Evolutionary conservation across 2,888 invertebrate species (phyloP).

Genomic region (Lasius platythorax): DNA sequence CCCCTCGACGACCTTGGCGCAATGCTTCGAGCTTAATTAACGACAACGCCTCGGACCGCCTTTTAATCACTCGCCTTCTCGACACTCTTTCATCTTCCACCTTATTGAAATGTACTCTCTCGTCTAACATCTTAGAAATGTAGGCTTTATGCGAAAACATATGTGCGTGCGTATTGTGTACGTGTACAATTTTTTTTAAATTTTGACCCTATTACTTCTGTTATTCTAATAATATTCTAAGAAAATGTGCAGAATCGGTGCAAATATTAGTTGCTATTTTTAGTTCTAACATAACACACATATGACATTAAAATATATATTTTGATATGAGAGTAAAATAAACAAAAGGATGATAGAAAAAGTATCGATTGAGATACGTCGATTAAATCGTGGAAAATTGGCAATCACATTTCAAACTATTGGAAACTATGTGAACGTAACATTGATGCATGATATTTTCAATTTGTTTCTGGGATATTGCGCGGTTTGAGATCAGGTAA

Average conservation of each 20-base stretch:
- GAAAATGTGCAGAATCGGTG: no score
- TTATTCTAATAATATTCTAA: no score
- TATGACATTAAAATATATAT: no score
- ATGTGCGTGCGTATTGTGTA: no score
- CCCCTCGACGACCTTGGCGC: background rate
- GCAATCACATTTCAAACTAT: no score
- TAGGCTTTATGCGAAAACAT: background rate
- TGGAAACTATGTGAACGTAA: background rate
- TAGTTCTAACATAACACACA: no score
- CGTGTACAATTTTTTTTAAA: no score
- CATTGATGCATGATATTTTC: background rate
- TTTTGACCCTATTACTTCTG: no score
- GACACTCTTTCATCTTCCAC: background rate
- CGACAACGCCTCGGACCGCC: background rate
- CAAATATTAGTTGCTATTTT: no score
- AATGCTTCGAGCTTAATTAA: constrained; percentile 21
- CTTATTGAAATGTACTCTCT: background rate
- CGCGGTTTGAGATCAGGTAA: background rate
- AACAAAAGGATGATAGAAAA: background rate
- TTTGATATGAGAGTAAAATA: no score
- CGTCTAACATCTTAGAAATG: background rate
- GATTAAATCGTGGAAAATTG: background rate
- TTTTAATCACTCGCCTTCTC: background rate
- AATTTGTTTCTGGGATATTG: background rate
- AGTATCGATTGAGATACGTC: background rate